Evolutionary conservation across 2,888 invertebrate genomes (phyloP).

Genomic region (Agriopis leucophaearia): DNA sequence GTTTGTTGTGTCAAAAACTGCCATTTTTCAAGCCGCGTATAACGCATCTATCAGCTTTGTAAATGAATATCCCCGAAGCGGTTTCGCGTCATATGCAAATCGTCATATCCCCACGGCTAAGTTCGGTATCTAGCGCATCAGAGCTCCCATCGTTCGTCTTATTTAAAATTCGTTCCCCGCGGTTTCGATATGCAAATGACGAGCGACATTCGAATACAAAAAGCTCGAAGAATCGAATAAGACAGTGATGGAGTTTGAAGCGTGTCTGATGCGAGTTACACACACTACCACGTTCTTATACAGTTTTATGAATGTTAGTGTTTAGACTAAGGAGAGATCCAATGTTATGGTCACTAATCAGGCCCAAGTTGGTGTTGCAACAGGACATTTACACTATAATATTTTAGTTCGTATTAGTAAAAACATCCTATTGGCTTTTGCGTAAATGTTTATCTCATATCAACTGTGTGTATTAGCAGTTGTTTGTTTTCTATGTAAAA

Average conservation of each 20-base stretch:
- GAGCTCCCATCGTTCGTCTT: conserved; percentile 71
- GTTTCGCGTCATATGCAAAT: conserved; percentile 72
- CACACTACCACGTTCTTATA: conserved; percentile 10
- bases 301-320: not conserved
- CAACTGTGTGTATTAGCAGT: too few species aligned
- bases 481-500: too few species aligned
- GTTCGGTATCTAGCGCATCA: conserved; percentile 69
- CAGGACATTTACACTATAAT: too few species aligned
- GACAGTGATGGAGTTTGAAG: conserved; percentile 15
- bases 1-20: not conserved
- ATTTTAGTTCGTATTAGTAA: too few species aligned
- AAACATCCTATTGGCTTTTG: too few species aligned
- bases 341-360: too few species aligned
- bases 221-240: conserved; percentile 77
- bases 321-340: too few species aligned
- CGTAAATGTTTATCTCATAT: too few species aligned
- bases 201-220: conserved; percentile 85
- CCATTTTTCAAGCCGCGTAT: not conserved
- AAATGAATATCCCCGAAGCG: conserved; percentile 64
- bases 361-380: too few species aligned
- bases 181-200: conserved; percentile 81
- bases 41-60: conserved; percentile 36
- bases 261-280: conserved; percentile 5
- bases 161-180: conserved; percentile 81
- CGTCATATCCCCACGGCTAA: conserved; percentile 66